A percentile compares a stretch with the other conserved stretches of the same genome.
phyloP scores from a whole-genome alignment of 2,888 invertebrate species.

The Bombylius discolor region DNA sequence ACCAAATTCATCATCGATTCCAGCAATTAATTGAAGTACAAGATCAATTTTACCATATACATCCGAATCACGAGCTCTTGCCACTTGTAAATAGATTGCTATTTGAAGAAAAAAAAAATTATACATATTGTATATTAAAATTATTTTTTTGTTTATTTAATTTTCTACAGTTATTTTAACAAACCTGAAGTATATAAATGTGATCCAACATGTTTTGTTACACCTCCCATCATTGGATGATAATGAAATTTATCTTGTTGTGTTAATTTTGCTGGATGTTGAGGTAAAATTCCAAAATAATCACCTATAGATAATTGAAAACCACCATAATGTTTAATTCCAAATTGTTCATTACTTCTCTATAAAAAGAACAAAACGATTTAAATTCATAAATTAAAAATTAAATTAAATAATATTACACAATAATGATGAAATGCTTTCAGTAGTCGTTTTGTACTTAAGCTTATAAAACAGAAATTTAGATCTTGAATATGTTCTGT shows the following conservation, averaged over 20 bases:
- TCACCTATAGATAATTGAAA: slow-evolving; percentile 30
- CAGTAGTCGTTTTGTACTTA: too few species aligned
- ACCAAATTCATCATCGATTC: slow-evolving; percentile 1
- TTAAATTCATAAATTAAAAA: too few species aligned
- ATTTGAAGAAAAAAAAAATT: background rate
- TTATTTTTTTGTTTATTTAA: background rate
- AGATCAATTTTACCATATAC: slow-evolving; percentile 2
- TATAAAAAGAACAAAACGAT: background rate
- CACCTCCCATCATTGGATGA: slow-evolving; percentile 36
- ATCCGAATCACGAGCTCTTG: background rate
- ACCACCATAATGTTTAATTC: slow-evolving; percentile 23
- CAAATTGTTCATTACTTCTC: slow-evolving; percentile 23
- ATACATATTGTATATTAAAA: background rate
- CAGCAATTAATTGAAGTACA: slow-evolving; percentile 2
- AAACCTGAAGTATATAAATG: too few species aligned
- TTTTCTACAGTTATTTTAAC: background rate
- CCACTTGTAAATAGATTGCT: background rate
- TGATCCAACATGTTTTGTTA: slow-evolving; percentile 39
- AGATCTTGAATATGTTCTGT: too few species aligned
- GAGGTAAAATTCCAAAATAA: slow-evolving; percentile 24
- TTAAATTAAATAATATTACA: too few species aligned
- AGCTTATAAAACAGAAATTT: too few species aligned
- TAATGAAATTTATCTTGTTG: slow-evolving; percentile 17
- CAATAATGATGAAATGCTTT: too few species aligned
- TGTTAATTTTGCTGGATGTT: slow-evolving; percentile 21